Evolutionary conservation across 2,888 invertebrate genomes (phyloP), one percentile per base, ranked within the genome.

Genomic region (Mythimna loreyi): DNA sequence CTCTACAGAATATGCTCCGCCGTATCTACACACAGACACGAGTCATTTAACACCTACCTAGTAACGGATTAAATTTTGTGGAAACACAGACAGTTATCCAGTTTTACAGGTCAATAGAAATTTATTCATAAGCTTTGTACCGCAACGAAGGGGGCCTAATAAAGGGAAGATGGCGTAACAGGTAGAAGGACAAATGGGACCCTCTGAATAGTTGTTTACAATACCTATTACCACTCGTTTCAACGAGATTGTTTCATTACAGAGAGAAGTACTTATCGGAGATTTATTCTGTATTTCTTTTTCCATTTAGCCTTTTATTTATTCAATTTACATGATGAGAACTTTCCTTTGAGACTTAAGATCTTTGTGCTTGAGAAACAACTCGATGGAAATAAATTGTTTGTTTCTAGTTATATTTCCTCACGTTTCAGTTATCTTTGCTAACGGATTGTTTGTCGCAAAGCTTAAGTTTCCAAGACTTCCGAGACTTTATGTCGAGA

Each of bases 101-200:
- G 28, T 58, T 72, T 73, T 74, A 75, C 64, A 57, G 28, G 52
- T 59, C 58, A 67, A 80, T 80, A 80, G 55, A 60, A 80, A 78
- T 83, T 75, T 81, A 82, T 82, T 79, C 28, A 63, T 55, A 55
- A 64, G 47, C 53, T 4, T 36, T 64, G 56, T 49, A n/a, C 8
- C 43, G 6, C 19, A 64, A 40, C 45, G n/a, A 25, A 52, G 13
- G 45, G n/a, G 16, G 1, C 23, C 57, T 63, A 52, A 49, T 57
- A 59, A 49, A 23, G 57, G 25, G 25, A 21, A 57, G 19, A 16
- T 40, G 40, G 19, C 11, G 49, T 64, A 73, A 58, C 36, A 53
- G 57, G 49, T 61, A 52, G 21, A 36, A 7, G 57, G 25, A 62
- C 40, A 56, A 67, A 78, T 36, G 25, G 43, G 13, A 3, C 33